Conservation (phyloP, 2,797 vertebrate genomes). For the Acipenser transmontanus region DNA sequence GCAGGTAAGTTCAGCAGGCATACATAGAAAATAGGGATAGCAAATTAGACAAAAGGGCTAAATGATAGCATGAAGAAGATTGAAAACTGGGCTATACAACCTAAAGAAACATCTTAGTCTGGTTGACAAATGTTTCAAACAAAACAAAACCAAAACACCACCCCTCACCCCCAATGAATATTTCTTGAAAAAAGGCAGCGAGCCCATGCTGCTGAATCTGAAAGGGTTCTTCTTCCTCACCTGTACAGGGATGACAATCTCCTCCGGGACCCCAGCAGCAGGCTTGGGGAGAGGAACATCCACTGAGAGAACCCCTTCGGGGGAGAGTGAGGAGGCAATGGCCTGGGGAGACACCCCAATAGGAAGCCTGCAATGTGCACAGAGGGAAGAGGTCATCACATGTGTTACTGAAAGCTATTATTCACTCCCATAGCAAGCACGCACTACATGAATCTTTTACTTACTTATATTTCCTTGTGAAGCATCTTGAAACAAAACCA, state of each 20-base stretch:
- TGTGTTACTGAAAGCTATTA: neutral
- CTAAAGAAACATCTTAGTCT: too few species aligned
- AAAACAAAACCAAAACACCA: too few species aligned
- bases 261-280: slow-evolving; percentile 26
- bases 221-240: slow-evolving; percentile 31
- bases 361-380: slow-evolving; percentile 49
- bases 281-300: slow-evolving; percentile 48
- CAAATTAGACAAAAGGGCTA: too few species aligned
- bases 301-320: slow-evolving; percentile 56
- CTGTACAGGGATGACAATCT: slow-evolving; percentile 54
- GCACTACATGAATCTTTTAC: slow-evolving; percentile 12
- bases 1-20: too few species aligned
- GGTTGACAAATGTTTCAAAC: too few species aligned
- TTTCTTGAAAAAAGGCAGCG: too few species aligned
- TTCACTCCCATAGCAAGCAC: neutral
- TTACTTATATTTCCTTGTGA: slow-evolving; percentile 71
- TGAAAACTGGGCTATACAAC: too few species aligned
- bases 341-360: slow-evolving; percentile 37
- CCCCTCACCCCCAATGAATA: too few species aligned
- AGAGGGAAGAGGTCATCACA: neutral
- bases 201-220: too few species aligned
- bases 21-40: too few species aligned
- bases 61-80: too few species aligned
- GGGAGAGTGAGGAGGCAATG: slow-evolving; percentile 47
- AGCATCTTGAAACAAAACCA: slow-evolving; percentile 61